A percentile compares a stretch with the other conserved stretches of the same genome.
These are phyloP conservation scores for Pangasius larnaudii DNA, from an alignment of 2,797 vertebrate genomes.

Conservation along the genomic window DNA sequence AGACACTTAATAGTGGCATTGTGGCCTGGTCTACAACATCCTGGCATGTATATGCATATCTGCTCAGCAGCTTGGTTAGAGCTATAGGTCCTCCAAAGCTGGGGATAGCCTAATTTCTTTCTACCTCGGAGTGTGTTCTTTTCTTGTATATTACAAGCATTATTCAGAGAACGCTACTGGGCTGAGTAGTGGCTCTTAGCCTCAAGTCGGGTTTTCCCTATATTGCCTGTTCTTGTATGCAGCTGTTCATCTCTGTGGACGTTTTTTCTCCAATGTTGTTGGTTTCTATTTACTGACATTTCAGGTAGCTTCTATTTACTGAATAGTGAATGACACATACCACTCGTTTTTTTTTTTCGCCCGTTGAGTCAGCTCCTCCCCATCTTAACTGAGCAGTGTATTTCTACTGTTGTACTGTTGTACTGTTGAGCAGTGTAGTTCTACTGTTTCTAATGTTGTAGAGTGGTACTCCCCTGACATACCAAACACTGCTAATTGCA, in stretches of 20 bases:
- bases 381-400: no score
- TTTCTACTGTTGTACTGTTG: no score
- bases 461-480: no score
- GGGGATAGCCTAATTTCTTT: not conserved
- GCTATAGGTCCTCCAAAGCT: not conserved
- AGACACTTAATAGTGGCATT: not conserved
- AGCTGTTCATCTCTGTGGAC: not conserved
- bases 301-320: not conserved
- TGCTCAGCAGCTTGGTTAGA: not conserved
- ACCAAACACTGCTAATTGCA: no score
- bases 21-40: not conserved
- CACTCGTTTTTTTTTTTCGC: not conserved
- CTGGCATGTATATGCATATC: not conserved
- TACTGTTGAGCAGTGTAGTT: no score
- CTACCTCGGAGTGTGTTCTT: not conserved
- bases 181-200: not conserved
- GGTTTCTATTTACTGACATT: not conserved
- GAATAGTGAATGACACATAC: not conserved
- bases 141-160: not conserved
- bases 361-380: not conserved
- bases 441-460: no score
- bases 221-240: not conserved
- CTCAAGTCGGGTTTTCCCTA: not conserved
- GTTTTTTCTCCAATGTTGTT: not conserved
- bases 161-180: not conserved